These are phyloP conservation scores for Argyresthia albistria DNA, from an alignment of 2,888 invertebrate genomes.

Conservation along the genomic window DNA sequence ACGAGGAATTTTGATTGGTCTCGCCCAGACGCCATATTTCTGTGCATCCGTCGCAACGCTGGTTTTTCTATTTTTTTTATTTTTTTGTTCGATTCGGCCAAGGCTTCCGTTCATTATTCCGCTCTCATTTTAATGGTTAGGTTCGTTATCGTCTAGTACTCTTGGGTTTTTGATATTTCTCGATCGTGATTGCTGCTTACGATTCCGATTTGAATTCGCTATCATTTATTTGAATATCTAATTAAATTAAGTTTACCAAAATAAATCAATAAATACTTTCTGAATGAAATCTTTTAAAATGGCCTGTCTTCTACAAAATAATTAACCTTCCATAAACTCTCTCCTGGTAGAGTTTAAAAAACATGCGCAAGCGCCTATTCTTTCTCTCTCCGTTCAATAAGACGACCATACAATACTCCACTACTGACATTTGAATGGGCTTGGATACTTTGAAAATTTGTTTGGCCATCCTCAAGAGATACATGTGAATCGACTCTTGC, in stretches of 20 bases:
- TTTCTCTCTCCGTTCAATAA: slow-evolving; percentile 6
- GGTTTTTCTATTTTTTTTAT: slow-evolving; percentile 25
- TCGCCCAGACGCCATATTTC: slow-evolving; percentile 56
- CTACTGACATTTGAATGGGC: slow-evolving; percentile 62
- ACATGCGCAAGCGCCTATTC: not conserved
- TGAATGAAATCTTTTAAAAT: no score
- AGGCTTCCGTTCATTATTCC: slow-evolving; percentile 59
- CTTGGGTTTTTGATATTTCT: slow-evolving; percentile 47
- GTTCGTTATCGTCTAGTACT: slow-evolving; percentile 55
- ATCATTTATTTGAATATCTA: no score
- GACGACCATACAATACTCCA: slow-evolving; percentile 47
- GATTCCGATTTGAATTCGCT: no score
- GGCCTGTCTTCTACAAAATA: not conserved
- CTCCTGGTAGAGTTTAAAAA: not conserved
- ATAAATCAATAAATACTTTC: no score
- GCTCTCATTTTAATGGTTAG: slow-evolving; percentile 67
- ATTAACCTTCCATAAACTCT: not conserved
- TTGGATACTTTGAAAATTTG: slow-evolving; percentile 56
- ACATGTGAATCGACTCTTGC: slow-evolving; percentile 35
- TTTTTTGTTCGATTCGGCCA: slow-evolving; percentile 33
- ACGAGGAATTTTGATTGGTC: slow-evolving; percentile 71
- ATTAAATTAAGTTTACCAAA: no score
- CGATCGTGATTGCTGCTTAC: not conserved
- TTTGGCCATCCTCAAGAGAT: slow-evolving; percentile 28
- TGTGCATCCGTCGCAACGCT: slow-evolving; percentile 55